A percentile compares a stretch with the other conserved stretches of the same genome.
Conservation (phyloP, 2,888 invertebrate genomes). For the Andrena camellia region DNA sequence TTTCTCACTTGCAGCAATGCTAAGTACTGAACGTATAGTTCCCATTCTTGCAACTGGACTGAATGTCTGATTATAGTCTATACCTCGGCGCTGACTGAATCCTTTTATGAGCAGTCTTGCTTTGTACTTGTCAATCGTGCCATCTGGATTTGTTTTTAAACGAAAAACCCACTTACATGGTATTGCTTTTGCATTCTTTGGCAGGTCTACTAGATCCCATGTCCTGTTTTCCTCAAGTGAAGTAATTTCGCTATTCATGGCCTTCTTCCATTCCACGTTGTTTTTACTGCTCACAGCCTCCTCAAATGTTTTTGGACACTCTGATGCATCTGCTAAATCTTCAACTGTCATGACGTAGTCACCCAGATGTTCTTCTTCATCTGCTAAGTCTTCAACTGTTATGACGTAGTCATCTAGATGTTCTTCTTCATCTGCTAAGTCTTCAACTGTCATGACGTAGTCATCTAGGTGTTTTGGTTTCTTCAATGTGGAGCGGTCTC, state of each 20-base stretch:
- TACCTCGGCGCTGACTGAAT: constrained; percentile 51
- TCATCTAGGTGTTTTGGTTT: neutral
- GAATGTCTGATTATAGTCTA: constrained; percentile 60
- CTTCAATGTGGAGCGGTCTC: neutral
- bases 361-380: no score
- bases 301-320: neutral
- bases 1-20: constrained; percentile 47
- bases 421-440: neutral
- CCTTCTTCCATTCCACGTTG: neutral
- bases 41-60: constrained; percentile 50
- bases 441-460: neutral
- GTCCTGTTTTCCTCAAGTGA: constrained; percentile 4
- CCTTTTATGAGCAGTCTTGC: constrained; percentile 60
- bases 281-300: neutral
- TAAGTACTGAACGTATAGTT: constrained; percentile 41
- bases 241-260: neutral
- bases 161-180: neutral
- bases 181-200: neutral
- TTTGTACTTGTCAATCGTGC: no score
- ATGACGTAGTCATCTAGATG: neutral
- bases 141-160: neutral
- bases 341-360: neutral
- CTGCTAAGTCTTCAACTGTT: neutral
- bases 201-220: neutral
- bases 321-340: neutral